phyloP scores from a whole-genome alignment of 2,797 vertebrate genomes.

The Chaetodon trifasciatus region DNA sequence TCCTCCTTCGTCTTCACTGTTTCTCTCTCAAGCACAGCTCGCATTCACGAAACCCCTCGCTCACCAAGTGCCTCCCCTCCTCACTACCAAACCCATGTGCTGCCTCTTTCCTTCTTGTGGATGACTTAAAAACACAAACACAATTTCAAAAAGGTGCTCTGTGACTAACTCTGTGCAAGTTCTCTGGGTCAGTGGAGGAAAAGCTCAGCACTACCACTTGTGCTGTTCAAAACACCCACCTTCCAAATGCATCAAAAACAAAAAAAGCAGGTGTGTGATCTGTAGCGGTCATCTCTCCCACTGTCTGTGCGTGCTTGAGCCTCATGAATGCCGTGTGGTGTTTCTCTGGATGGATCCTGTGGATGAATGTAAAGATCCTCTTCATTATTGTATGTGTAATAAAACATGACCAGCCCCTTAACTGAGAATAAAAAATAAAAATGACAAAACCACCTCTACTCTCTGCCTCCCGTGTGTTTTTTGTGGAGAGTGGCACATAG shows the following conservation, averaged over 20 bases:
- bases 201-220: constrained; percentile 35
- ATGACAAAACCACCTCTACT: constrained; percentile 59
- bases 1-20: constrained; percentile 38
- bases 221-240: constrained; percentile 48
- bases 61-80: constrained; percentile 59
- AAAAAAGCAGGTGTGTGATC: constrained; percentile 46
- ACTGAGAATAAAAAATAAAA: constrained; percentile 80
- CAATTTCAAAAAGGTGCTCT: constrained; percentile 83
- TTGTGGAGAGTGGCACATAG: not conserved
- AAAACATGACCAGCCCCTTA: constrained; percentile 83
- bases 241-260: constrained; percentile 38
- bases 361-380: constrained; percentile 81
- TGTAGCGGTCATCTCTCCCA: constrained; percentile 41
- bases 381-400: constrained; percentile 75
- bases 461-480: constrained; percentile 24
- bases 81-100: constrained; percentile 62
- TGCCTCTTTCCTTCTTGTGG: constrained; percentile 55
- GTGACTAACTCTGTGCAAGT: constrained; percentile 66
- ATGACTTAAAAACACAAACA: constrained; percentile 56
- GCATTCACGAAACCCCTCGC: constrained; percentile 25
- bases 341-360: constrained; percentile 64
- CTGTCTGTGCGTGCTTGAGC: constrained; percentile 64
- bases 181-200: constrained; percentile 34
- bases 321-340: constrained; percentile 56
- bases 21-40: constrained; percentile 37